Base-by-base conservation (phyloP, 1,140 invertebrate genomes). In the Pararge aegeria region DNA sequence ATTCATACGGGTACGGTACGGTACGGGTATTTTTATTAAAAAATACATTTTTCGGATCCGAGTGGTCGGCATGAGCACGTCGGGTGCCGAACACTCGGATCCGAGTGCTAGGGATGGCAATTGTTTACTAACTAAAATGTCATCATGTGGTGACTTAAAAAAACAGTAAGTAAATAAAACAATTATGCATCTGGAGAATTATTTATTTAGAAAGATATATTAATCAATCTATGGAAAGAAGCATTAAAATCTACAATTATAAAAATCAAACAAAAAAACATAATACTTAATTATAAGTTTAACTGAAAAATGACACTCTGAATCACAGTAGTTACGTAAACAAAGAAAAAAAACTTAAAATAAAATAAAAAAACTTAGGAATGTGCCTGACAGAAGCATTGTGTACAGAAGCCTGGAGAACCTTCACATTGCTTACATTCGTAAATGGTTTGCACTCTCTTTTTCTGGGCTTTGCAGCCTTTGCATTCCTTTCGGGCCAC, bases 41-140 rank as follows among this genome's bases (percentile, higher is more conserved):
- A 59, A 49, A 57, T 24, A 50, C 55, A 42, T 58, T 58, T 58
- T 59, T 59, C 55, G 55, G 50, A 64, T 59, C 56, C 62, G 56
- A 64, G 62, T 64, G 62, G 21, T 55, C 38, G 62, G 62, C 61
- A 64, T 38, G 55, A 64, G 62, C 56, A 42, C 38, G 55, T 49
- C 21, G 9, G 46, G 51, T 58, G 50, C 50, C 50, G 38, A 44
- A 37, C 18, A 63, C 54, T 56, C 51, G 57, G 57, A 60, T 60
- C 57, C 57, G 49, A 53, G 49, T 10, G 49, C 57, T 53, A 51
- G 48, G 56, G 13, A 60, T 46, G 27, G 56, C n/a, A 52, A 42
- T 24, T n/a, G 48, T 59, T 59, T 18, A 52, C 10, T 52, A 3
- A 52, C 50, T 52, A n/a, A n/a, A n/a, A n/a, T n/a, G n/a, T n/a